Percentiles rank a stretch among this genome's conserved stretches.
Evolutionary conservation across 2,797 vertebrate species (phyloP).

Genomic region (Pelochelys cantorii): DNA sequence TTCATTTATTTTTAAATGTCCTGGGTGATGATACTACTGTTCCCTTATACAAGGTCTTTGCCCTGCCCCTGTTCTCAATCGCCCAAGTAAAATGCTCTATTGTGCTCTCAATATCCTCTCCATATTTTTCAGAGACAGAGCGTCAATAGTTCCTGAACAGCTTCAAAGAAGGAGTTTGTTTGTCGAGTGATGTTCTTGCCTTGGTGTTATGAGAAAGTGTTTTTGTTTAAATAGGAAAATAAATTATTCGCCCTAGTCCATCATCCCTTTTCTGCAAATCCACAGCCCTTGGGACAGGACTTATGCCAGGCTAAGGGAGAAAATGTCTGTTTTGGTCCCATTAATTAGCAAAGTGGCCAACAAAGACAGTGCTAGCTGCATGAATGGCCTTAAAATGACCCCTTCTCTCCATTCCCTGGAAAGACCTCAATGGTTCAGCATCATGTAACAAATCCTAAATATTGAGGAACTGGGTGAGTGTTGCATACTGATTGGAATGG

Average conservation of each 20-base stretch:
- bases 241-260: neutral
- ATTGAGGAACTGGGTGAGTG: neutral
- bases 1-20: neutral
- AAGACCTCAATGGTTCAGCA: neutral
- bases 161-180: neutral
- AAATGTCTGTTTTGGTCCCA: neutral
- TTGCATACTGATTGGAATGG: neutral
- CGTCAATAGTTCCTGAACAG: neutral
- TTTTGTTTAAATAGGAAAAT: neutral
- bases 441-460: neutral
- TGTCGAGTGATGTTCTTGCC: neutral
- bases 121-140: neutral
- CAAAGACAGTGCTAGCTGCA: neutral
- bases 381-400: neutral
- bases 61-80: neutral
- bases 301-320: neutral
- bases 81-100: neutral
- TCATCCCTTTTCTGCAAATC: neutral
- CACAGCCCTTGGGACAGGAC: neutral
- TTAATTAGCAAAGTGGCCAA: neutral
- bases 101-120: neutral
- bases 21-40: fast-evolving
- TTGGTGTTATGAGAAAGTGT: neutral
- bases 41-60: neutral
- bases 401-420: neutral